Evolutionary conservation across 1,140 invertebrate species (phyloP).

Genomic region (Drosophila jambulina): DNA sequence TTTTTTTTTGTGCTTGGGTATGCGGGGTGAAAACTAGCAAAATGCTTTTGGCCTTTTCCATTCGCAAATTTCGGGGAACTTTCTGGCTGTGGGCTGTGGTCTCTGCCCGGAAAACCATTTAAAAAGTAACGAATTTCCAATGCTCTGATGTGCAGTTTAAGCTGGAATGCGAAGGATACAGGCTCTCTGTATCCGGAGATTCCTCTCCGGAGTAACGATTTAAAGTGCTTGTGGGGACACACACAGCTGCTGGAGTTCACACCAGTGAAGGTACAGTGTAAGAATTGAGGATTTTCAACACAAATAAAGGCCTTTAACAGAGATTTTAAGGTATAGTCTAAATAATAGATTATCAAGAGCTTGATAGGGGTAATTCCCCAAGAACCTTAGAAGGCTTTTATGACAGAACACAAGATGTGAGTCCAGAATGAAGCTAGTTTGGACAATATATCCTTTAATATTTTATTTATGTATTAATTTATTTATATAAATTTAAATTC

Average conservation of each 20-base stretch:
- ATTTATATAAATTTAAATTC: neutral
- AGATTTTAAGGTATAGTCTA: neutral
- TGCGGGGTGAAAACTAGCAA: conserved; percentile 36
- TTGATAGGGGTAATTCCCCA: neutral
- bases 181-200: conserved; percentile 6
- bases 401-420: neutral
- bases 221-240: conserved; percentile 13
- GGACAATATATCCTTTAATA: neutral
- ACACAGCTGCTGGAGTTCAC: conserved; percentile 67
- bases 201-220: conserved; percentile 7
- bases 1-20: neutral
- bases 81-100: conserved; percentile 36
- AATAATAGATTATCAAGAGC: no score
- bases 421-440: neutral
- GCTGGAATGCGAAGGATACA: neutral
- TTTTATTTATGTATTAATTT: neutral
- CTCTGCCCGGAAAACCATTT: conserved; percentile 17
- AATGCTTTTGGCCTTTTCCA: conserved; percentile 55
- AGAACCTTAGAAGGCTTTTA: neutral
- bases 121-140: conserved; percentile 38
- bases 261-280: conserved; percentile 41
- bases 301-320: neutral
- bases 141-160: conserved; percentile 35
- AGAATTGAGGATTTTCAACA: neutral
- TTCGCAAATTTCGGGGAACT: conserved; percentile 28